phyloP scores from a whole-genome alignment of 2,113 vertebrate genomes.

The Struthidea cinerea region DNA sequence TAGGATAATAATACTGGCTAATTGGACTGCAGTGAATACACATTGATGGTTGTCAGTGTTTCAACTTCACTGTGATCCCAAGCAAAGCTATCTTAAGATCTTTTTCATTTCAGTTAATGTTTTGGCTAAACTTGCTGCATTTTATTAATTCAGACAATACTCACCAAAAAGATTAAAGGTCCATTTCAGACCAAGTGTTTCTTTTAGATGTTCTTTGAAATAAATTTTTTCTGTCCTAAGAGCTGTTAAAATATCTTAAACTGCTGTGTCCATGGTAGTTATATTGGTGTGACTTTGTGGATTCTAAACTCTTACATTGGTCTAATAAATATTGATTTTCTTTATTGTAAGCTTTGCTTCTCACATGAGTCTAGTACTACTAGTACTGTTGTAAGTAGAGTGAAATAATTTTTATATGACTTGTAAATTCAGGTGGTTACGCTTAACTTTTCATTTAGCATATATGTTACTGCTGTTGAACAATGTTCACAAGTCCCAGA shows the following conservation, averaged over 20 bases:
- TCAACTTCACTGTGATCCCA: not conserved
- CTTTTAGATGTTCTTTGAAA: not conserved
- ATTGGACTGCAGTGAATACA: not conserved
- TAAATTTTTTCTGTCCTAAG: not conserved
- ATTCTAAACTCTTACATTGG: not conserved
- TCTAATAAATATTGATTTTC: not conserved
- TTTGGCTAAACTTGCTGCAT: not conserved
- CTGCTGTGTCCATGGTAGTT: not conserved
- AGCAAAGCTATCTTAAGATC: not conserved
- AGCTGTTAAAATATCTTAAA: not conserved
- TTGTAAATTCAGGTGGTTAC: not conserved
- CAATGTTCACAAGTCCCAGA: not conserved
- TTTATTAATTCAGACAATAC: not conserved
- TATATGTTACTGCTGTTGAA: not conserved
- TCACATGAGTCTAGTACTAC: not conserved
- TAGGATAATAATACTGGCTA: not conserved
- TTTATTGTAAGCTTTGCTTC: not conserved
- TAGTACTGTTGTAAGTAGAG: not conserved
- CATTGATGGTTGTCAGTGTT: not conserved
- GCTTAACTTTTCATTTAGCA: not conserved
- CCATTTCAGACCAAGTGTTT: not conserved
- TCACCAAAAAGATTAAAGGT: not conserved
- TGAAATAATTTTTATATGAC: not conserved
- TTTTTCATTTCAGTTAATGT: not conserved
- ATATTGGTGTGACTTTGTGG: not conserved